Base-by-base conservation (phyloP, 2,113 vertebrate genomes). In the Eulemur rufifrons region DNA sequence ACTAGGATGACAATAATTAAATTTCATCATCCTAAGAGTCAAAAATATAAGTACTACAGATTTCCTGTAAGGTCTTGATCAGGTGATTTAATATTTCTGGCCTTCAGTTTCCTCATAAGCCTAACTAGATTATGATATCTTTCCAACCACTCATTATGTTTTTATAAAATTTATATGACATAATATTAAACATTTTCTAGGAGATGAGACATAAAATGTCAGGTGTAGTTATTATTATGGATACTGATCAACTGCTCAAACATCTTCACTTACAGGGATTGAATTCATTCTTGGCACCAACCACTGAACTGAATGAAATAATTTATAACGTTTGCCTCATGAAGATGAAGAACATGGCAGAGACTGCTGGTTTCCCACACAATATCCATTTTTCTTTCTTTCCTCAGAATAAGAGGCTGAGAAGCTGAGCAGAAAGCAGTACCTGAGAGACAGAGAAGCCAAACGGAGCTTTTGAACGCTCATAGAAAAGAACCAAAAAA, bases 81-180 rank as follows among this genome's bases (percentile, higher is more conserved):
- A 86, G 66, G 37, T 88, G 52, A 90, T 92, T 92, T 85, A 85
- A 84, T 93, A 54, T 93, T 93, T 66, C 52, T 96, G 54, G 8
- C 77, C 84, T 86, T 95, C 56, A 59, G 13, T 91, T 86, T 89
- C 20, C 37, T 85, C 39, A 83, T 68, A 91, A 86, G 9, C 42
- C 8, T 89, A 92, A 91, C 42, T 82, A 54, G 5, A 83, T 77
- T 89, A 95, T 76, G n/a, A 25, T 63, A 61, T 95, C 29, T 83
- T 89, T 91, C 32, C 61, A 20, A 34, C 6, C 61, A 78, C 34
- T 47, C 47, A 87, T 39, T 89, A 34, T 73, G 4, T 39, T 95
- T 91, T 91, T 71, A 47, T 91, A 68, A 56, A 88, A 82, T 82
- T 61, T 42, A 61, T 74, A 68, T 69, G 59, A 63, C 20, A 93